phyloP scores from a whole-genome alignment of 2,888 invertebrate genomes.

The Danaus chrysippus region DNA sequence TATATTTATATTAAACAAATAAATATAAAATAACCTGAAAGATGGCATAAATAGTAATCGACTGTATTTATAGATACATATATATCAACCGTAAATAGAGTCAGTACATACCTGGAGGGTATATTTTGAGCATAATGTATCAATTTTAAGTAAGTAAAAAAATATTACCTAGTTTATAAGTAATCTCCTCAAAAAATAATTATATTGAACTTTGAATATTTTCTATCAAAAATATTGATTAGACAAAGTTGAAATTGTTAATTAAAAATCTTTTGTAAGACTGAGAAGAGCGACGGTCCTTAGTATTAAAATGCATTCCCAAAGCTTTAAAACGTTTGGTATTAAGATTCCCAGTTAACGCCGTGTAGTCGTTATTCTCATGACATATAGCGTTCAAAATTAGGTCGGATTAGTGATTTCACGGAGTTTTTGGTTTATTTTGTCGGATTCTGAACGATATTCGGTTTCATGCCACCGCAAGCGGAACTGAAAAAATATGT shows the following conservation, averaged over 20 bases:
- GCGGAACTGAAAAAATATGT: slow-evolving; percentile 43
- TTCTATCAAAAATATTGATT: background rate
- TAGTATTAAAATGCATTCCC: slow-evolving; percentile 34
- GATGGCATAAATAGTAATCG: too few relatives aligned
- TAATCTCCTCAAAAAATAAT: too few relatives aligned
- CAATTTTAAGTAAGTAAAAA: too few relatives aligned
- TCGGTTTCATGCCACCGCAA: slow-evolving; percentile 43
- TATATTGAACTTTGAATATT: too few relatives aligned
- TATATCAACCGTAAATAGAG: too few relatives aligned
- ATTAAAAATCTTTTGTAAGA: background rate
- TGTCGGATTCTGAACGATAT: slow-evolving; percentile 39
- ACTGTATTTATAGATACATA: too few relatives aligned
- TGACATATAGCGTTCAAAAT: slow-evolving; percentile 62
- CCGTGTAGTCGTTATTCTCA: slow-evolving; percentile 52
- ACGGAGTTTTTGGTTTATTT: slow-evolving; percentile 48
- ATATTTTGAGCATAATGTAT: too few relatives aligned
- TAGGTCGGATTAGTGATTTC: slow-evolving; percentile 68
- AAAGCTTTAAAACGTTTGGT: slow-evolving; percentile 41
- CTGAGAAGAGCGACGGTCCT: slow-evolving; percentile 39
- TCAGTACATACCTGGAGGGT: too few relatives aligned
- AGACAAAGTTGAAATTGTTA: slow-evolving; percentile 9
- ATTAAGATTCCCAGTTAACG: slow-evolving; percentile 50
- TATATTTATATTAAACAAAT: slow-evolving; percentile 1
- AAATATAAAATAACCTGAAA: too few relatives aligned
- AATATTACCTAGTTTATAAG: too few relatives aligned